These are phyloP conservation scores for Danaus chrysippus DNA, from an alignment of 2,888 invertebrate genomes.

Conservation along the genomic window DNA sequence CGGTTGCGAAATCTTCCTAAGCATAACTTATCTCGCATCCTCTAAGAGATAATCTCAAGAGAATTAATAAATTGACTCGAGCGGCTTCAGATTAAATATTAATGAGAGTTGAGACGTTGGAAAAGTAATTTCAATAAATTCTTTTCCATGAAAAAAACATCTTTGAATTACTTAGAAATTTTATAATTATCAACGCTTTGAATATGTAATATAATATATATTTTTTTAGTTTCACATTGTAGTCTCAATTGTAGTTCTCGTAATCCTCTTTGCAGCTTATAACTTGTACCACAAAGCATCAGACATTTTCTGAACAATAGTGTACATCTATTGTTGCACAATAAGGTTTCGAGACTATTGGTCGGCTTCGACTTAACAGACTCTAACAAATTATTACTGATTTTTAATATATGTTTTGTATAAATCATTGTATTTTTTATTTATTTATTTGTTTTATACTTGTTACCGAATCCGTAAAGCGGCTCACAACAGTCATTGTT, in stretches of 20 bases:
- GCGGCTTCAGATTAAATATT: not conserved
- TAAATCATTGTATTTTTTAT: not conserved
- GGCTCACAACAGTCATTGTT: conserved; percentile 20
- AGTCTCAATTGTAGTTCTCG: not conserved
- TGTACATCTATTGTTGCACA: not conserved
- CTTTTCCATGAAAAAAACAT: not conserved
- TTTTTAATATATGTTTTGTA: not conserved
- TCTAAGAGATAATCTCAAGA: not conserved
- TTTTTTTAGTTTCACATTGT: not conserved
- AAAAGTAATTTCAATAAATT: not conserved
- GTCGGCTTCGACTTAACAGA: not conserved
- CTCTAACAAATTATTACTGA: too few relatives aligned
- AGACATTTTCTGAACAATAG: not conserved
- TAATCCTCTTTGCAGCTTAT: not conserved
- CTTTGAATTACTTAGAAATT: not conserved
- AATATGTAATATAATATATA: too few relatives aligned
- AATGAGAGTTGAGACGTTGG: not conserved
- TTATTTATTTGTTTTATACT: not conserved
- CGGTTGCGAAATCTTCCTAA: not conserved
- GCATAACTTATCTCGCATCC: conserved; percentile 3
- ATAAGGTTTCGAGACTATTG: not conserved
- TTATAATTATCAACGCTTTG: not conserved
- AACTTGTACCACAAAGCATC: not conserved
- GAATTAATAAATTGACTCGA: conserved; percentile 4
- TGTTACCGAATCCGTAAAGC: conserved; percentile 17